Base-by-base conservation (phyloP, 1,140 invertebrate species). In the Pseudoatta argentina region DNA sequence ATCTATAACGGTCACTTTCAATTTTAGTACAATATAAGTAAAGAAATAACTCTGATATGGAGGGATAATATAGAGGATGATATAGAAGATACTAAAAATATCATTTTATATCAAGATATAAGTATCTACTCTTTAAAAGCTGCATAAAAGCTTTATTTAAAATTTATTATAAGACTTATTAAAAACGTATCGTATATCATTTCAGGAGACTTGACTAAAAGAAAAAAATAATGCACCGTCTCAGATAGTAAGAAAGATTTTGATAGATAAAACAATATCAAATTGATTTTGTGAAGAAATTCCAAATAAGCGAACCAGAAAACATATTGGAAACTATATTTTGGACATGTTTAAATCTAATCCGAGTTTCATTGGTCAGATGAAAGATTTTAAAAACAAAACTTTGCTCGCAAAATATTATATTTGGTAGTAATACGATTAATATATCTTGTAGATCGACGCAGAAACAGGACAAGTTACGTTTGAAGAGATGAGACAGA, bases 301-400 rank as follows among this genome's bases (percentile, higher is more conserved):
- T 44, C 18, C 18, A 10, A 34, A 34, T 34, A n/a, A 66, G 10
- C n/a, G 7, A 7, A 59, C 57, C 21, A 1, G 1, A 24, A 59
- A 21, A 21, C 21, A 66, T 34, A 39, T 66, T 6, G 63, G 63
- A 66, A 16, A 66, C 16, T 66, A 34, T 39, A 66, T 66, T 66
- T 66, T 66, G 30, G 0, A 66, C 3, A 8, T 2, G 0, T 66
- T 66, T 3, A n/a, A 34, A n/a, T 66, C 63, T 34, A n/a, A 34
- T 18, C 30, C 30, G 7, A n/a, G 6, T 39, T 66, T 66, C 8
- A 34, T 39, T 34, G 8, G 16, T 18, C 63, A 66, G 30, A 7
- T 66, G 18, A 66, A 10, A n/a, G 8, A n/a, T 18, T 34, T 66
- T 34, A 66, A 64, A 34, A 34, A 66, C 2, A 66, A 66, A 34